Conservation (phyloP, 1,140 invertebrate species). For the Notospermus geniculatus region DNA sequence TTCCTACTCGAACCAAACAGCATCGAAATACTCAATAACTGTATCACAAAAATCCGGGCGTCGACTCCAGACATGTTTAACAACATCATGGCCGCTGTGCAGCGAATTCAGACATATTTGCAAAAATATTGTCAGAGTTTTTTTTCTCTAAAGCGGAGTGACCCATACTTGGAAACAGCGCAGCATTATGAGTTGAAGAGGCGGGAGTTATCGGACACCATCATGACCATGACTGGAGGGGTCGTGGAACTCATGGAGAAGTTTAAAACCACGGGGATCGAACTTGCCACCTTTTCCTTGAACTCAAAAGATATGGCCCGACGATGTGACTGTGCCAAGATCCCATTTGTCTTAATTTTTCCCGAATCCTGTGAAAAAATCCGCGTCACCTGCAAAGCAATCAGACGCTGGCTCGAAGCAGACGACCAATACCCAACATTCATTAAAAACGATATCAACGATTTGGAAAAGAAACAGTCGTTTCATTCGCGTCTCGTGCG, state of each 20-base stretch:
- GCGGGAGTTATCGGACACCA: slow-evolving; percentile 27
- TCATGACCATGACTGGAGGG: slow-evolving; percentile 26
- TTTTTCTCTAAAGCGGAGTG: slow-evolving; percentile 20
- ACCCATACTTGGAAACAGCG: slow-evolving; percentile 34
- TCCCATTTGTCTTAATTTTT: slow-evolving; percentile 33
- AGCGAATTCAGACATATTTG: slow-evolving; percentile 29
- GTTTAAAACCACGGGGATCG: slow-evolving; percentile 31
- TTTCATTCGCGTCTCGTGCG: slow-evolving; percentile 18
- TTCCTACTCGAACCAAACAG: slow-evolving; percentile 16
- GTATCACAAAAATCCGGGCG: neutral
- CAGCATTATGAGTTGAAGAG: slow-evolving; percentile 37
- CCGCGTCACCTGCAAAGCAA: slow-evolving; percentile 28
- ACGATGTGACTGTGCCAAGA: slow-evolving; percentile 22
- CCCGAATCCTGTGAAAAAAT: slow-evolving; percentile 35
- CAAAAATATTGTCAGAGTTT: slow-evolving; percentile 36
- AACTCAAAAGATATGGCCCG: slow-evolving; percentile 28
- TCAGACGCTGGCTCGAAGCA: slow-evolving; percentile 34
- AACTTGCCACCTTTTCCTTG: slow-evolving; percentile 27
- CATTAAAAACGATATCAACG: slow-evolving; percentile 31
- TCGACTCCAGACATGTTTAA: slow-evolving; percentile 19
- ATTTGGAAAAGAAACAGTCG: slow-evolving; percentile 29
- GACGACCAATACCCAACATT: slow-evolving; percentile 33
- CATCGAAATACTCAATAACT: neutral
- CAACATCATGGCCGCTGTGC: slow-evolving; percentile 22
- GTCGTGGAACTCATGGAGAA: slow-evolving; percentile 28